Base-by-base conservation (phyloP, 1,140 invertebrate species). In the Hormaphis cornu region DNA sequence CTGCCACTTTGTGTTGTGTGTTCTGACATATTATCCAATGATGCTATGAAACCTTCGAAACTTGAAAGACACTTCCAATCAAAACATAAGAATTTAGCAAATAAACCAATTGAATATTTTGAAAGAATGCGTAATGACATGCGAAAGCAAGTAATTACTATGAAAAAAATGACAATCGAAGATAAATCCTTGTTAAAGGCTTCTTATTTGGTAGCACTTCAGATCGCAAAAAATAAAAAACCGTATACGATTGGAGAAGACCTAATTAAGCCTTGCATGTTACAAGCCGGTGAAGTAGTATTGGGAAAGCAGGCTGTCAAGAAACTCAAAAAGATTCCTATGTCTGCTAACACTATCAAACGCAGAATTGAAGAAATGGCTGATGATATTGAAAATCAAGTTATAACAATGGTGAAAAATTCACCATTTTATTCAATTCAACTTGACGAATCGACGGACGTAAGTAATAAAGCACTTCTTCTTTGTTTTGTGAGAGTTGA, bases 301-400 rank as follows among this genome's bases (percentile, higher is more conserved):
- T 35, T 54, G 18, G 42, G 48, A 18, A 18, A 35, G 16, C 26
- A 69, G 26, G 30, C 30, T 37, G 28, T 22, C 14, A 50, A 16
- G 16, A 61, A 71, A 61, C 20, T 70, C n/a, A 22, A 48, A 56
- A n/a, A 54, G 37, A 69, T 69, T 20, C 22, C 40, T 52, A 44
- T 71, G 28, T 71, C 40, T 30, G 35, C 40, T 54, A 33, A 71
- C 26, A 71, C 56, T 28, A 26, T 61, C 18, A 70, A 59, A 28
- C 24, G 28, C 30, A 28, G 70, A 61, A 71, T 71, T 37, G 56
- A 61, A 22, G 37, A 71, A 30, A 71, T 71, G 70, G 20, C 54
- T 35, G 3, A 18, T 52, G 53, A 70, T 44, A 37, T 56, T 24
- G 20, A 70, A 70, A 44, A 70, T 3, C 48, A 69, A 56, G 26